phyloP scores from a whole-genome alignment of 53 echinoderm and acorn worm genomes.

The Mesocentrotus franciscanus region DNA sequence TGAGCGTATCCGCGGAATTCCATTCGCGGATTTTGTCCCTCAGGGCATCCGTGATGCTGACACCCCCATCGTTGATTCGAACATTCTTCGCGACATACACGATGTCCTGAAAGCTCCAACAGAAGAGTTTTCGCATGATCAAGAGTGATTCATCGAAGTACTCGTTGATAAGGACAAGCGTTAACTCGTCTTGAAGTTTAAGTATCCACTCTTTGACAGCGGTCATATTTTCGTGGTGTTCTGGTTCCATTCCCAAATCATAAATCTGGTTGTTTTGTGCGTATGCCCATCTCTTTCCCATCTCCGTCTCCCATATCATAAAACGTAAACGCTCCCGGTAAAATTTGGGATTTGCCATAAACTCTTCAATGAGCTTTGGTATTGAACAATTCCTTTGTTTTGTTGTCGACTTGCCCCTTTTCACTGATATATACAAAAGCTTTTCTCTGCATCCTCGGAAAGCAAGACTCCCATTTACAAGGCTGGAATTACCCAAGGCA shows the following conservation, averaged over 20 bases:
- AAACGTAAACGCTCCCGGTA: slow-evolving; percentile 63
- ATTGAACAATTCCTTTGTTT: not conserved
- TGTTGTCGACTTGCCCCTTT: not conserved
- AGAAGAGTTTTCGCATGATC: slow-evolving; percentile 63
- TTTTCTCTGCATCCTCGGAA: not conserved
- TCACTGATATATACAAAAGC: not conserved
- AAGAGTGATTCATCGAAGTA: slow-evolving; percentile 77
- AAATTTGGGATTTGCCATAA: slow-evolving; percentile 47
- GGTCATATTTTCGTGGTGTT: slow-evolving; percentile 59
- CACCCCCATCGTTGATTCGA: slow-evolving; percentile 16
- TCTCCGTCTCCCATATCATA: slow-evolving; percentile 52
- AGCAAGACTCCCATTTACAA: not conserved
- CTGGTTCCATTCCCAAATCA: slow-evolving; percentile 73
- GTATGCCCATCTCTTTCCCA: slow-evolving; percentile 56
- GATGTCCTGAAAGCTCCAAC: slow-evolving; percentile 73
- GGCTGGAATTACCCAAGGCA: not conserved
- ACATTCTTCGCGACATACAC: slow-evolving; percentile 70
- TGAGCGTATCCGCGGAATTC: slow-evolving; percentile 69
- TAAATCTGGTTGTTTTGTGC: slow-evolving; percentile 73
- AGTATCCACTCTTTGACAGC: slow-evolving; percentile 62
- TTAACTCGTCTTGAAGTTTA: slow-evolving; percentile 64
- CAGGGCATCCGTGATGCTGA: slow-evolving; percentile 36
- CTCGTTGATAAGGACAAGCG: slow-evolving; percentile 70
- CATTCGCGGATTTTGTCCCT: slow-evolving; percentile 70
- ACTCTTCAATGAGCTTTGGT: slow-evolving; percentile 61